Evolutionary conservation across 2,113 vertebrate genomes (phyloP).

Genomic region (Amazona vittata): DNA sequence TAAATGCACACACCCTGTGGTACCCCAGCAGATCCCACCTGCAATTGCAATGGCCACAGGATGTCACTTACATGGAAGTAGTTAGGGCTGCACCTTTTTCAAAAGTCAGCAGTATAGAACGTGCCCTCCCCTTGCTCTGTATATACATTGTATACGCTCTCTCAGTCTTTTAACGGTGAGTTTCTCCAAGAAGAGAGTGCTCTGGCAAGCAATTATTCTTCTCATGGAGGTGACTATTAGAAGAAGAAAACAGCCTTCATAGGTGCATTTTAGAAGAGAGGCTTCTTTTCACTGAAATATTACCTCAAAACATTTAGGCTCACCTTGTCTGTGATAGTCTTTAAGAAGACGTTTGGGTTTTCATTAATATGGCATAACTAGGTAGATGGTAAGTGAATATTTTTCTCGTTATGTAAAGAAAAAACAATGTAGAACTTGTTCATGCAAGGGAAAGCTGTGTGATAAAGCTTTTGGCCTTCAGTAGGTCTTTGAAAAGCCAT

Average conservation of each 20-base stretch:
- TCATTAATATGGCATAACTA: not conserved
- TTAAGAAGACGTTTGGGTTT: not conserved
- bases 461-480: not conserved
- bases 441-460: not conserved
- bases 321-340: not conserved
- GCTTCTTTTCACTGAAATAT: not conserved
- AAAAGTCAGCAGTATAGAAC: not conserved
- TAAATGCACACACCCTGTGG: not conserved
- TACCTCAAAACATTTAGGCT: not conserved
- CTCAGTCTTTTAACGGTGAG: not conserved
- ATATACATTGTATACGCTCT: too few species aligned
- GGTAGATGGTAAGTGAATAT: not conserved
- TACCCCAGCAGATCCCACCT: not conserved
- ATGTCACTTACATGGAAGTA: not conserved
- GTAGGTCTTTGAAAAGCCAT: not conserved
- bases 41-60: rapidly evolving
- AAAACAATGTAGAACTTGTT: not conserved
- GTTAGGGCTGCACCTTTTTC: not conserved
- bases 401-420: not conserved
- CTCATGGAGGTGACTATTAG: not conserved
- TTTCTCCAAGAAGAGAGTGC: not conserved
- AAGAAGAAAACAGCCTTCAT: not conserved
- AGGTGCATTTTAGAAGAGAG: not conserved
- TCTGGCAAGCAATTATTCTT: not conserved
- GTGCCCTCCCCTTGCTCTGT: not conserved